Evolutionary conservation across 2,113 vertebrate genomes (phyloP).

Genomic region (Ornithorhynchus anatinus): DNA sequence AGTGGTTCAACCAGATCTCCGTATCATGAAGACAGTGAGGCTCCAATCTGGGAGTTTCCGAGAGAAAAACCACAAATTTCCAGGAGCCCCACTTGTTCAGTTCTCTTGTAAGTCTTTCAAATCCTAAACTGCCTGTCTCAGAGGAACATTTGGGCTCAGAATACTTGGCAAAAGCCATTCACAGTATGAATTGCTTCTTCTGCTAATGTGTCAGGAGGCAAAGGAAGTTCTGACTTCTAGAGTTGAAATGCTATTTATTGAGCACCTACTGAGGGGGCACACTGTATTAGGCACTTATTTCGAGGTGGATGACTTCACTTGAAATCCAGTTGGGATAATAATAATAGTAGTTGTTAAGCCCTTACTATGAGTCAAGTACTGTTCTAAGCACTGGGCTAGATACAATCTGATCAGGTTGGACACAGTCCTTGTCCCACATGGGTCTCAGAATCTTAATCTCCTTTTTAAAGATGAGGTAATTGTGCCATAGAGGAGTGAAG

Average conservation of each 20-base stretch:
- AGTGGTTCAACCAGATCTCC: neutral
- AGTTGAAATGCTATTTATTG: neutral
- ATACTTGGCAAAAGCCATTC: neutral
- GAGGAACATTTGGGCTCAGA: neutral
- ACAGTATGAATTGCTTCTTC: slow-evolving; percentile 1
- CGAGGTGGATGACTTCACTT: no score
- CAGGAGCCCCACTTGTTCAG: neutral
- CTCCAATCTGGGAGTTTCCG: neutral
- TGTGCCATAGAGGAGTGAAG: no score
- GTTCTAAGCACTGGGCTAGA: no score
- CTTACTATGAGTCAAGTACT: no score
- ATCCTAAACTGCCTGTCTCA: neutral
- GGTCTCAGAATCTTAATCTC: no score
- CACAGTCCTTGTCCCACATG: no score
- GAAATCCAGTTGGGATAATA: no score
- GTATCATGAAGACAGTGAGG: neutral
- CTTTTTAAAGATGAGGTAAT: no score
- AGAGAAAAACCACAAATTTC: neutral
- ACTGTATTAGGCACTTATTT: neutral
- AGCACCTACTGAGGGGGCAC: neutral
- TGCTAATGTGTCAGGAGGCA: no score
- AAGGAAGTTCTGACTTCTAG: neutral
- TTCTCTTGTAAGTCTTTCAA: neutral
- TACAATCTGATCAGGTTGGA: no score
- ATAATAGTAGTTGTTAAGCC: no score